Percentiles rank a stretch among this genome's conserved stretches.
These are phyloP conservation scores for Patella depressa DNA, from an alignment of 2,888 invertebrate genomes.

Conservation along the genomic window DNA sequence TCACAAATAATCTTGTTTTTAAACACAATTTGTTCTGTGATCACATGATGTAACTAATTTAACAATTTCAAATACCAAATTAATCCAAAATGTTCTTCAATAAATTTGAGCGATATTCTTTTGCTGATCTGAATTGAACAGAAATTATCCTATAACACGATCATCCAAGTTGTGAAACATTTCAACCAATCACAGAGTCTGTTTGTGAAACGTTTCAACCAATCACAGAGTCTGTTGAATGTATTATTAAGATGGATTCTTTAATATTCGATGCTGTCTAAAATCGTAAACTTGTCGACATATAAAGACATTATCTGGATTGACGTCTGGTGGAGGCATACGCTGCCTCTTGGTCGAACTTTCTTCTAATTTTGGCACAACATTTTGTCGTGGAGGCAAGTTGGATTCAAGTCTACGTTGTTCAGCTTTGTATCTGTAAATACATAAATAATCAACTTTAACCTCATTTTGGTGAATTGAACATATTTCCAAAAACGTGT, in stretches of 20 bases:
- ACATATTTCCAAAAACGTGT: background rate
- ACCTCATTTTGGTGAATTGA: background rate
- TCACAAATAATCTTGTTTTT: no score
- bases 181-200: no score
- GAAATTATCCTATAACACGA: no score
- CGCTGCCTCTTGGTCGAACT: constrained; percentile 50
- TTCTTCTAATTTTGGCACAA: constrained; percentile 55
- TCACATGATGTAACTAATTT: no score
- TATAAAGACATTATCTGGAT: constrained; percentile 90
- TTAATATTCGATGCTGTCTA: constrained; percentile 83
- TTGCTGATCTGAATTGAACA: no score
- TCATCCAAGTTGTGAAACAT: no score
- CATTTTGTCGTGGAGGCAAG: constrained; percentile 75
- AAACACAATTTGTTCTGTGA: no score
- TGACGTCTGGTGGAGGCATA: constrained; percentile 78
- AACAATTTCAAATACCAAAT: no score
- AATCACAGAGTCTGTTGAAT: background rate
- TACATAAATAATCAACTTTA: background rate
- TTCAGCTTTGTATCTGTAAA: constrained; percentile 85
- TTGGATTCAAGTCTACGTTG: constrained; percentile 85
- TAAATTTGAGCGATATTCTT: no score
- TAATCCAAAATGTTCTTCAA: no score
- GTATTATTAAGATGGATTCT: constrained; percentile 69
- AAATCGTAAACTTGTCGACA: constrained; percentile 96
- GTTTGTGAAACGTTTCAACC: no score